Evolutionary conservation across 2,888 invertebrate genomes (phyloP), one percentile per base, ranked within the genome.

Genomic region (Platynereis dumerilii): DNA sequence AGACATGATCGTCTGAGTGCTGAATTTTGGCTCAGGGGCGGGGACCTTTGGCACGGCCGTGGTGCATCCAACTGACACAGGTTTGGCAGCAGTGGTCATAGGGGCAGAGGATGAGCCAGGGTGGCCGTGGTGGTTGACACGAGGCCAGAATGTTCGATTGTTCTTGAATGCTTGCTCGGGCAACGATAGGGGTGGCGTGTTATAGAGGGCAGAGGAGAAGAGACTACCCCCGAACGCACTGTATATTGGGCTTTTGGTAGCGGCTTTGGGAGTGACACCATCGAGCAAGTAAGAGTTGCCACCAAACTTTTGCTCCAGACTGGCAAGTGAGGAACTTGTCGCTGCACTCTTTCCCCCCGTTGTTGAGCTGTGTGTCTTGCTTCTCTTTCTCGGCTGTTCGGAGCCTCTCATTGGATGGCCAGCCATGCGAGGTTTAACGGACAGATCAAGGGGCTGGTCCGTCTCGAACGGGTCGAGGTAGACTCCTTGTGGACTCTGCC

Each of bases 301-400:
- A 2, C 72, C 72, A 52, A 72, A 72, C 48, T 67, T 63, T 55
- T 72, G 64, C 58, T 71, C 68, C 48, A 72, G 58, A 54, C 59
- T 68, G 17, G 63, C 67, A 57, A 72, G 39, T 5, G 69, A 69
- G 15, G 67, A 67, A 15, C 52, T 54, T n/a, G 54, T 20, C 12
- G 39, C 55, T 5, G 57, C n/a, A 48, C 20, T 22, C n/a, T 48
- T 22, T 22, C 17, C 20, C 22, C 22, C 22, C 5, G n/a, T 12
- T 7, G 7, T n/a, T 10, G 42, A 42, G 7, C 5, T 7, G 48
- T 48, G 48, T 12, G 22, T 48, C 48, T 48, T 48, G n/a, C 20
- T n/a, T n/a, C n/a, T 48, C 20, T 20, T 20, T n/a, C 22, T 48
- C 34, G 12, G 34, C 34, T 34, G 34, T 5, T 34, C 34, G 5